Evolutionary conservation across 30 jellyfish, hydroid and myxozoan genomes (phyloP), one percentile per base, ranked within the genome.

Genomic region (Cassiopea andromeda): DNA sequence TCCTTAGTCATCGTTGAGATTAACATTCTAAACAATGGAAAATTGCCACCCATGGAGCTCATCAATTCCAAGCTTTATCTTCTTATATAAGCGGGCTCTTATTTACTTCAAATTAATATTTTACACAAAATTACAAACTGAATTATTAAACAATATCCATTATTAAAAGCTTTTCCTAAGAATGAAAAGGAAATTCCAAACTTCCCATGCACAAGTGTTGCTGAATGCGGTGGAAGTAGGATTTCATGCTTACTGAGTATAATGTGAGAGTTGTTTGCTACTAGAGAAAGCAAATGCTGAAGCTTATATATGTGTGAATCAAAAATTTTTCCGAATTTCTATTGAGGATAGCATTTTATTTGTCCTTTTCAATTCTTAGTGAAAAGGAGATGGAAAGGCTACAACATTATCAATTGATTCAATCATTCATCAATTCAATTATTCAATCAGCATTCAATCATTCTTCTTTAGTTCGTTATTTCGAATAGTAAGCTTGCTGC

Each of bases 81-180:
- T 46, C 84, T 50, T 86, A 75, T 68, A 45, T 86, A 86, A 86
- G 94, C 94, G 84, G 88, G 50, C 59, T 69, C 84, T 78, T 86
- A 77, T 86, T 87, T 77, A 68, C 85, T 78, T 46, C 80, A 48
- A 48, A 87, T 87, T 87, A 87, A 87, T 87, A 77, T 78, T 79
- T 80, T 78, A 80, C 88, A 87, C 75, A 68, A 81, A 87, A 50
- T 87, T 87, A 87, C 50, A 73, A 69, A 48, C 80, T 83, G 79
- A 83, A 83, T 83, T 67, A 83, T 83, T 83, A 18, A 83, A 17
- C 44, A 46, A 69, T 44, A 50, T 73, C 75, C 44, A 83, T 83
- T 83, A 58, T 67, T n/a, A 83, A 19, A 44, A 19, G 80, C 48
- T 59, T 67, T 83, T 69, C 69, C 38, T 49, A 19, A 71, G 78